Evolutionary conservation across 2,888 invertebrate species (phyloP).

Genomic region (Onchidella celtica): DNA sequence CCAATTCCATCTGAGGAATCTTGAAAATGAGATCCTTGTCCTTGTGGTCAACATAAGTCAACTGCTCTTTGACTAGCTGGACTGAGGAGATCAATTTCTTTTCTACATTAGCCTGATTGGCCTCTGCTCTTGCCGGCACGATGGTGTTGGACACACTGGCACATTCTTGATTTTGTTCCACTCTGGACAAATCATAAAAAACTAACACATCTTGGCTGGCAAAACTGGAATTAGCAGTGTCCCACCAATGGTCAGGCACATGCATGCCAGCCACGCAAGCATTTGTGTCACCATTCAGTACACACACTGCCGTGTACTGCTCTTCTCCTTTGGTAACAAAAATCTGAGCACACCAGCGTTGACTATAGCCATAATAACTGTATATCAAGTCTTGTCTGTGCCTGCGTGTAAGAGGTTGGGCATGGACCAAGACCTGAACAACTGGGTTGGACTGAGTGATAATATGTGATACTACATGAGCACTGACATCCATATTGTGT

Average conservation of each 20-base stretch:
- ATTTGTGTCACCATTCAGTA: conserved; percentile 92
- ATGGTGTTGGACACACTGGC: conserved; percentile 72
- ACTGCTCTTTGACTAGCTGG: conserved; percentile 58
- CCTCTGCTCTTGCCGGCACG: conserved; percentile 61
- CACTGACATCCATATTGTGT: conserved; percentile 89
- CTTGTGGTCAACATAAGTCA: conserved; percentile 88
- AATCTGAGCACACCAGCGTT: conserved; percentile 75
- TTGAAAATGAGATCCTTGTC: conserved; percentile 92
- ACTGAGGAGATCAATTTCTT: conserved; percentile 62
- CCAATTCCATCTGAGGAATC: conserved; percentile 92
- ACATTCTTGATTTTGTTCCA: conserved; percentile 73
- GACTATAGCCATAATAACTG: conserved; percentile 51
- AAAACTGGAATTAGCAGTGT: conserved; percentile 6
- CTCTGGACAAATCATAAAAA: conserved; percentile 89
- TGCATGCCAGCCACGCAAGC: conserved; percentile 94
- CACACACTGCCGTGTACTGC: conserved; percentile 92
- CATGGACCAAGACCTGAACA: conserved; percentile 95
- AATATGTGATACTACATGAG: conserved; percentile 93
- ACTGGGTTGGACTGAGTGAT: conserved; percentile 94
- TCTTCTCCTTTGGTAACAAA: conserved; percentile 79
- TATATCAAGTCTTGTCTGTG: conserved; percentile 52
- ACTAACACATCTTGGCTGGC: conserved; percentile 85
- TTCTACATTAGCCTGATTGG: conserved; percentile 44
- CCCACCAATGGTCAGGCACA: conserved; percentile 95
- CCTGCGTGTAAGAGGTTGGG: conserved; percentile 82